Conservation (phyloP, 2,113 vertebrate species). For the Bettongia penicillata region DNA sequence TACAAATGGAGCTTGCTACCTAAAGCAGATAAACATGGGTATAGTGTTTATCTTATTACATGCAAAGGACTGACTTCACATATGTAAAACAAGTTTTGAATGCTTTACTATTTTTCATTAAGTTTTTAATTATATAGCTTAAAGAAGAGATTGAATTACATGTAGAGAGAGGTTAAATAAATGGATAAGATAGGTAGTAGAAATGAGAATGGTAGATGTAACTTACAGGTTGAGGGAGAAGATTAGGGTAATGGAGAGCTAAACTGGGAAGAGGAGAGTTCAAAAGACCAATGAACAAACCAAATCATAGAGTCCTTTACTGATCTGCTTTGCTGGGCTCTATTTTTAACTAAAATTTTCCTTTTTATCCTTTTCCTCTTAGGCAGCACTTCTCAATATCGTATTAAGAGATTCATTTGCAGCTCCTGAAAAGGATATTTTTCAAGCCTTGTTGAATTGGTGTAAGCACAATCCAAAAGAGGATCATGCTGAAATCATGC, state of each 20-base stretch:
- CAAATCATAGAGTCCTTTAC: conserved; percentile 21
- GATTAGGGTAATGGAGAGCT: neutral
- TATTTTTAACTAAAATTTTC: neutral
- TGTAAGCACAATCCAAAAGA: conserved; percentile 94
- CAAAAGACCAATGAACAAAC: neutral
- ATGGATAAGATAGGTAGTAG: neutral
- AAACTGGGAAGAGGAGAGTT: neutral
- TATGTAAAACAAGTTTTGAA: neutral
- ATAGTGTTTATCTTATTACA: neutral
- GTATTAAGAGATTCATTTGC: conserved; percentile 96
- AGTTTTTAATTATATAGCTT: neutral
- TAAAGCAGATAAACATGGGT: neutral
- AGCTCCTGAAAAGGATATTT: conserved; percentile 97
- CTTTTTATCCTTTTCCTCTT: conserved; percentile 59
- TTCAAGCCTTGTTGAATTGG: conserved; percentile 95
- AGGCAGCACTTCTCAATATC: conserved; percentile 93
- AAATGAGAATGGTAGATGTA: neutral
- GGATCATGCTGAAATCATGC: conserved; percentile 92
- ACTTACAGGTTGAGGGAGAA: neutral
- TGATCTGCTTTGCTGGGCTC: conserved; percentile 11
- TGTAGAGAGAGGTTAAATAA: neutral
- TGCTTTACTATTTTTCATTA: neutral
- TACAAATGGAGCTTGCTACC: neutral
- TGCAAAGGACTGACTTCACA: neutral
- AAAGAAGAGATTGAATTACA: neutral